Conservation (phyloP, 2,113 vertebrate species). For the Neoarius graeffei region DNA sequence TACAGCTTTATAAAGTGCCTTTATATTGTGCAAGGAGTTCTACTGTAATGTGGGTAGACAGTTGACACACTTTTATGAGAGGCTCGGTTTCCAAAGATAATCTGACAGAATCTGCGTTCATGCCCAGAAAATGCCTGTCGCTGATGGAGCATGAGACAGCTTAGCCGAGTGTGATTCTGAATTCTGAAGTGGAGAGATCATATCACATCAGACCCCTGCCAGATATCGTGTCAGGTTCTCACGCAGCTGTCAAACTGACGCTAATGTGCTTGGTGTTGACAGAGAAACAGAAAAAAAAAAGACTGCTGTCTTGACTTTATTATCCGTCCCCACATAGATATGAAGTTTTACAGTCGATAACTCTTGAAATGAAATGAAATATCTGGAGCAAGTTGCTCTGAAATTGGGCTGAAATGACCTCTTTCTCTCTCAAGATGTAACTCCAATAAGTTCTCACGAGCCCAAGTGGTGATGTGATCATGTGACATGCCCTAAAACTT, state of each 20-base stretch:
- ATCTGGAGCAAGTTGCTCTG: not conserved
- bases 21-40: constrained; percentile 6
- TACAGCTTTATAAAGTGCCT: not conserved
- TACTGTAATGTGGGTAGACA: constrained; percentile 28
- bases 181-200: constrained; percentile 34
- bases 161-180: constrained; percentile 35
- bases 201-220: constrained; percentile 26
- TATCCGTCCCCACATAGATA: not conserved
- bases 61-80: constrained; percentile 27
- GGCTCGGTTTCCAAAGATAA: constrained; percentile 16
- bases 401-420: constrained; percentile 9
- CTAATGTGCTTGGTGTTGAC: not conserved
- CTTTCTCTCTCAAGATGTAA: not conserved
- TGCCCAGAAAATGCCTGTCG: not conserved
- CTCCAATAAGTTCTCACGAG: not conserved
- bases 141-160: constrained; percentile 39
- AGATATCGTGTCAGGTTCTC: constrained; percentile 16
- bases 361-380: constrained; percentile 7
- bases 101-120: constrained; percentile 1
- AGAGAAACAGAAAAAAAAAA: not conserved
- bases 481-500: not conserved
- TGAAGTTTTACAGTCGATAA: constrained; percentile 20
- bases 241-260: constrained; percentile 28
- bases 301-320: not conserved
- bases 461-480: not conserved